A percentile compares a stretch with the other conserved stretches of the same genome.
These are phyloP conservation scores for Tipula lateralis DNA, from an alignment of 2,888 invertebrate species.

Conservation along the genomic window DNA sequence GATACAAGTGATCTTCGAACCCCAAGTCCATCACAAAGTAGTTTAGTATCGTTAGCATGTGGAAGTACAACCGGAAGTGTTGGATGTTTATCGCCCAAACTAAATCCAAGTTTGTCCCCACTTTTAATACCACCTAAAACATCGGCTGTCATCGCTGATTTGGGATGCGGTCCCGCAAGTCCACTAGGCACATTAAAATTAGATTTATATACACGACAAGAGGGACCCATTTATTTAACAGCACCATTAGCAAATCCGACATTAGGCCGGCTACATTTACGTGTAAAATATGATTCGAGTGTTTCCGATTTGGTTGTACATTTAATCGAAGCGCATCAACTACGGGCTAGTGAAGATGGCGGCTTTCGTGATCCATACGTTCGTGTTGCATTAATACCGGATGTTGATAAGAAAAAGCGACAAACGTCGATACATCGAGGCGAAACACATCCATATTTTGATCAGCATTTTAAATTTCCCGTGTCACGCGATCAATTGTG, in stretches of 20 bases:
- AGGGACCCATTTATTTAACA: constrained; percentile 71
- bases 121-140: constrained; percentile 69
- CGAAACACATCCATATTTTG: constrained; percentile 81
- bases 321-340: constrained; percentile 83
- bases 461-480: constrained; percentile 89
- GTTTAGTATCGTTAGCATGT: constrained; percentile 59
- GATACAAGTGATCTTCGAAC: constrained; percentile 52
- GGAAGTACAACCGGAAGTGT: constrained; percentile 40
- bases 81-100: constrained; percentile 42
- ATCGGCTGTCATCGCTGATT: constrained; percentile 43
- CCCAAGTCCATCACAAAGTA: constrained; percentile 65
- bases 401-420: constrained; percentile 77
- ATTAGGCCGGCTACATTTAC: constrained; percentile 75
- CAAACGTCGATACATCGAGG: constrained; percentile 81
- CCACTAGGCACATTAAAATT: constrained; percentile 79
- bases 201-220: constrained; percentile 76
- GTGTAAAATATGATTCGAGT: constrained; percentile 84
- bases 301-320: constrained; percentile 86
- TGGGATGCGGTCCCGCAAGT: constrained; percentile 50
- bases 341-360: constrained; percentile 77
- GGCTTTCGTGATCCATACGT: constrained; percentile 90
- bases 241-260: constrained; percentile 59
- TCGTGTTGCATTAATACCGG: constrained; percentile 70
- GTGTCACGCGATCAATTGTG: constrained; percentile 82
- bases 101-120: constrained; percentile 66